Conservation (phyloP, 2,797 vertebrate species). For the Moxostoma hubbsi region DNA sequence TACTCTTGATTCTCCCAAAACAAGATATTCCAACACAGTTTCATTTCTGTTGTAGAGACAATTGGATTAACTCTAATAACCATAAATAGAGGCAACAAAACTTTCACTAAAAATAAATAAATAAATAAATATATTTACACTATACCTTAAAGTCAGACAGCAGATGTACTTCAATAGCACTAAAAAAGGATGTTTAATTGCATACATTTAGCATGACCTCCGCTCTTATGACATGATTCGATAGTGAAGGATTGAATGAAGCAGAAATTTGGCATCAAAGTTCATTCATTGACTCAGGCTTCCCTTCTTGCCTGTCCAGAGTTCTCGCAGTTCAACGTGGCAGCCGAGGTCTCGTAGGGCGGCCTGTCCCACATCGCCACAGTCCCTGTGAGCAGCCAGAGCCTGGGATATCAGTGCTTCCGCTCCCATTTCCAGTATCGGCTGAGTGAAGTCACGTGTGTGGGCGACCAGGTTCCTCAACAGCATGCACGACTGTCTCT, state of each 20-base stretch:
- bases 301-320: slow-evolving; percentile 95
- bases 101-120: background rate
- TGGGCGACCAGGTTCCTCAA: slow-evolving; percentile 91
- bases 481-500: slow-evolving; percentile 96
- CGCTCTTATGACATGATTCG: background rate
- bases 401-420: slow-evolving; percentile 87
- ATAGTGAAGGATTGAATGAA: background rate
- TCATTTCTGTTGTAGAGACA: background rate
- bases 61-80: background rate
- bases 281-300: slow-evolving; percentile 78
- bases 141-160: background rate
- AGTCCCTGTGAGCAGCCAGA: slow-evolving; percentile 82
- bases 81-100: background rate
- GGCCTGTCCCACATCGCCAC: slow-evolving; percentile 85
- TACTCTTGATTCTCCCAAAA: slow-evolving; percentile 15
- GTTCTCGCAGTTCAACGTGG: slow-evolving; percentile 88
- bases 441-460: slow-evolving; percentile 76
- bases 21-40: background rate
- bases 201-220: background rate
- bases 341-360: slow-evolving; percentile 94
- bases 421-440: slow-evolving; percentile 92
- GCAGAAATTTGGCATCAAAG: background rate
- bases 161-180: background rate
- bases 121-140: slow-evolving; percentile 15
- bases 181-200: slow-evolving; percentile 13